phyloP scores from a whole-genome alignment of 2,113 vertebrate genomes.

The Clarias magur region DNA sequence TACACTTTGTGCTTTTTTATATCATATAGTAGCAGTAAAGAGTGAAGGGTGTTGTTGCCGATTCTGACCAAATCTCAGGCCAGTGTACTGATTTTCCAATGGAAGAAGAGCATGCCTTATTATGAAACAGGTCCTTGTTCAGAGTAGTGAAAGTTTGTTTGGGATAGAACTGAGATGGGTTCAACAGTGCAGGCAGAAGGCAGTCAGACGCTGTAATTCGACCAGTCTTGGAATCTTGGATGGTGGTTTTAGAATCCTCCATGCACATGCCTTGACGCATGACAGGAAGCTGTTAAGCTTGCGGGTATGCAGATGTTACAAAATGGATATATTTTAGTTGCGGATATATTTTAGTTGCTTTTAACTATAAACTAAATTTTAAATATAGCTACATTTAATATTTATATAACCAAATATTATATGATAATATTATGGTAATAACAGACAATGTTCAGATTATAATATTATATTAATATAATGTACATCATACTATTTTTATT shows the following conservation, averaged over 20 bases:
- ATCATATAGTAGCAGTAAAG: background rate
- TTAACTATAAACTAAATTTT: background rate
- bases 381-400: no score
- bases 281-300: constrained; percentile 50
- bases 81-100: background rate
- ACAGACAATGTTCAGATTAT: no score
- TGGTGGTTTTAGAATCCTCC: constrained; percentile 42
- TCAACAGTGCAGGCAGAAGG: background rate
- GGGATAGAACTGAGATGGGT: background rate
- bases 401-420: no score
- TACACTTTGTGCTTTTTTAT: background rate
- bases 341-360: background rate
- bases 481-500: no score
- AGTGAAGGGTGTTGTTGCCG: background rate
- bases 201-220: constrained; percentile 25
- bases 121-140: background rate
- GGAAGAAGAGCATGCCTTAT: background rate
- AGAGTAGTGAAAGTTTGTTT: background rate
- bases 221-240: constrained; percentile 31
- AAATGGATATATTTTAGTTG: background rate
- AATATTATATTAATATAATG: no score
- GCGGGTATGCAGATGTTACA: background rate
- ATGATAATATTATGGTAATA: no score
- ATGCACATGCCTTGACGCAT: constrained; percentile 40
- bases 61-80: background rate